Evolutionary conservation across 2,888 invertebrate genomes (phyloP), one percentile per base, ranked within the genome.

Genomic region (Stegophylla sp.): DNA sequence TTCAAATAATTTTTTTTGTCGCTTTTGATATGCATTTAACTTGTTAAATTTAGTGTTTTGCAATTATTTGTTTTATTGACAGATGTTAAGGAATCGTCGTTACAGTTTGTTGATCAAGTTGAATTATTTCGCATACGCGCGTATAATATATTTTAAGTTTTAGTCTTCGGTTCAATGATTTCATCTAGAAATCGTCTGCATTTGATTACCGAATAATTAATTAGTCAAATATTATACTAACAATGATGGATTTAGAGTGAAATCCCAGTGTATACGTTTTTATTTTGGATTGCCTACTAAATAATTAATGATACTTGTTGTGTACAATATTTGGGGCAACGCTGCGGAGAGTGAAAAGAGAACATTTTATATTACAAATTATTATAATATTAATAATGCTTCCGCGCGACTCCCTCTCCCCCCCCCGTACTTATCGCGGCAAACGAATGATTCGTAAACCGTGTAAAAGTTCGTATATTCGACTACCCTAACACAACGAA

Each of bases 291-390:
- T 64, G 51, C 12, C 64, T 53, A 51, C n/a, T 51, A 64, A n/a
- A 64, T 76, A 76, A 76, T 76, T 76, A 76, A 76, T 76, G 64
- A 53, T 66, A 53, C 41, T 76, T 26, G 41, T 20, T n/a, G n/a
- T n/a, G n/a, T n/a, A n/a, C n/a, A n/a, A 66, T 53, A 66, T 53
- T 53, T 66, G 51, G n/a, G n/a, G 64, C 64, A 41, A 43, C 63
- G 41, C n/a, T 53, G 51, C 3, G n/a, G n/a, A 15, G 9, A 53
- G 12, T 76, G 64, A 53, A 53, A 26, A 23, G n/a, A 53, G 61
- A 12, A 12, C 28, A 71, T 59, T 73, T 63, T 12, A 23, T 74
- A 48, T 63, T 51, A 5, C 28, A 69, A 63, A 63, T 26, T n/a
- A 5, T n/a, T n/a, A n/a, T n/a, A n/a, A n/a, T 13, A 10, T 15